Conservation (phyloP, 2,113 vertebrate genomes). For the Lampris megalopsis region DNA sequence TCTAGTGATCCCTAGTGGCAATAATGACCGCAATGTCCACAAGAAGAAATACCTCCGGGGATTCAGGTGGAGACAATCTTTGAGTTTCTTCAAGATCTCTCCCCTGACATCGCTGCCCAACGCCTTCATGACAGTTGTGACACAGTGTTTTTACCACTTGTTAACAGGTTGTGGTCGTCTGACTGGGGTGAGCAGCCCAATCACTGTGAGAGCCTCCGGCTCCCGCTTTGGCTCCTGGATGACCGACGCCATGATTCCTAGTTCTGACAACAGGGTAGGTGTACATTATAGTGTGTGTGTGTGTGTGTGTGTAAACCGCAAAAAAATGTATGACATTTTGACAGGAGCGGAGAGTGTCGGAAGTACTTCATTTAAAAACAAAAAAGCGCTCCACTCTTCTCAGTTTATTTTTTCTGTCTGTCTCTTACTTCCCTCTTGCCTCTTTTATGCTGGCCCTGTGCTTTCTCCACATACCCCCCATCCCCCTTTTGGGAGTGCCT, state of each 20-base stretch:
- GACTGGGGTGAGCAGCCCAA: conserved; percentile 91
- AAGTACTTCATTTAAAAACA: not conserved
- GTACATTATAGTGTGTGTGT: conserved; percentile 38
- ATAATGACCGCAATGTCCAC: too few species aligned
- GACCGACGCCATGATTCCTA: conserved; percentile 87
- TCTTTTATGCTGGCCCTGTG: conserved; percentile 33
- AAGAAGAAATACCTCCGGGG: too few species aligned
- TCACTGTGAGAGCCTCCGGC: conserved; percentile 93
- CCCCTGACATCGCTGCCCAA: not conserved
- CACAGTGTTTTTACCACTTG: not conserved
- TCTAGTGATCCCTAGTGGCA: too few species aligned
- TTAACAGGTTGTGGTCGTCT: conserved; percentile 85
- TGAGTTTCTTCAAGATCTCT: too few species aligned
- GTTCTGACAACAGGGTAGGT: conserved; percentile 79
- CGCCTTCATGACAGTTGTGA: not conserved
- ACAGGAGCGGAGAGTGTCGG: conserved; percentile 21
- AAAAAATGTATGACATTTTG: not conserved
- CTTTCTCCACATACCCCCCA: conserved; percentile 19
- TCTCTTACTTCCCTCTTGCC: conserved; percentile 22
- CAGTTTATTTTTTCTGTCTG: conserved; percentile 25
- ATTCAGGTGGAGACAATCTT: too few species aligned
- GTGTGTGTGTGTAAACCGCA: conserved; percentile 14
- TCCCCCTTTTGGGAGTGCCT: conserved; percentile 27
- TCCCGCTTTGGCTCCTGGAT: conserved; percentile 96
- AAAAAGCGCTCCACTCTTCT: not conserved